Percentiles rank a stretch among this genome's conserved stretches.
These are phyloP conservation scores for Aplysia californica DNA, from an alignment of 1,140 invertebrate genomes.

Conservation along the genomic window DNA sequence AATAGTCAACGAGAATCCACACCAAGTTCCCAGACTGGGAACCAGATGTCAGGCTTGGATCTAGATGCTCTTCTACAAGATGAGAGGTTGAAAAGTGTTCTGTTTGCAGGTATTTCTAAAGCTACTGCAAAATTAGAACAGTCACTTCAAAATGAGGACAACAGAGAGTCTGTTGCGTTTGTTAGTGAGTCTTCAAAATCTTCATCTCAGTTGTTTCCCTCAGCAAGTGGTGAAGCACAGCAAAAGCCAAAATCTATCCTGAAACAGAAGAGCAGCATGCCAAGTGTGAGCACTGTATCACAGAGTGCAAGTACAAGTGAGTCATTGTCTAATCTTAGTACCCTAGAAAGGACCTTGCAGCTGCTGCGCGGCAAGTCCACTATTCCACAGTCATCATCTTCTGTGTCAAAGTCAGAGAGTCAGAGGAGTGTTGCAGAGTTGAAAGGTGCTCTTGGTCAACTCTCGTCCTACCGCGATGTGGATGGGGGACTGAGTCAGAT, in stretches of 20 bases:
- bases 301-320: background rate
- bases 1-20: too few relatives aligned
- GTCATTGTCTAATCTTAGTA: background rate
- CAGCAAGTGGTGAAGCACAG: background rate
- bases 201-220: background rate
- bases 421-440: background rate
- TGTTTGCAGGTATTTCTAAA: slow-evolving; percentile 30
- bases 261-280: slow-evolving; percentile 10
- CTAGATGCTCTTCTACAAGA: slow-evolving; percentile 19
- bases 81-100: slow-evolving; percentile 19
- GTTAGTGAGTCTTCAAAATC: background rate
- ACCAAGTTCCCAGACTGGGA: too few relatives aligned
- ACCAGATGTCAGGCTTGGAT: too few relatives aligned
- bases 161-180: background rate
- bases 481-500: too few relatives aligned
- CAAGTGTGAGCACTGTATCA: background rate
- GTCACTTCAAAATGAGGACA: background rate
- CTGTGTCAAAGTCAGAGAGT: background rate
- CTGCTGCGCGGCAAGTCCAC: slow-evolving; percentile 9
- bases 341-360: slow-evolving; percentile 17
- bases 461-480: slow-evolving; percentile 33
- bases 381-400: too few relatives aligned
- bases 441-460: slow-evolving; percentile 11
- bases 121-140: slow-evolving; percentile 23
- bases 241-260: slow-evolving; percentile 14